These are phyloP conservation scores for Timandra comae DNA, from an alignment of 2,888 invertebrate species.

Conservation along the genomic window DNA sequence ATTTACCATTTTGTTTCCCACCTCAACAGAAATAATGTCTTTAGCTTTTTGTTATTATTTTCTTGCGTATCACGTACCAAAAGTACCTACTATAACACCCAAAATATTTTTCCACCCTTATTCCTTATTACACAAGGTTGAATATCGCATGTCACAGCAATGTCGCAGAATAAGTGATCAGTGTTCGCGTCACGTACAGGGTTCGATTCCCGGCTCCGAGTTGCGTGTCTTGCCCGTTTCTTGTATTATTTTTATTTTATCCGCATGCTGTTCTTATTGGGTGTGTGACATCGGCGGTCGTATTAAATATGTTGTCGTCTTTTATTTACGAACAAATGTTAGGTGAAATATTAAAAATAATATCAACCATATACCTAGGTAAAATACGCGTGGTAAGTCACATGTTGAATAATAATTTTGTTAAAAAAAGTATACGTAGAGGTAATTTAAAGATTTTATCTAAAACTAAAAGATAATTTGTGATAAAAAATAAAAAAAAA, in stretches of 20 bases:
- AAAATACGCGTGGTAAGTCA: too few relatives aligned
- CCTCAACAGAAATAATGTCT: slow-evolving; percentile 29
- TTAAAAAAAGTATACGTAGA: too few relatives aligned
- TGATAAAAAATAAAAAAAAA: too few relatives aligned
- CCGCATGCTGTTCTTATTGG: slow-evolving; percentile 62
- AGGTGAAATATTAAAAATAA: too few relatives aligned
- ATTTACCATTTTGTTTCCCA: slow-evolving; percentile 33
- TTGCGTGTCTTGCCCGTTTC: slow-evolving; percentile 49
- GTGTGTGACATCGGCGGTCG: slow-evolving; percentile 42
- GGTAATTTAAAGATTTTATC: too few relatives aligned
- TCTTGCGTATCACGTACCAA: slow-evolving; percentile 48
- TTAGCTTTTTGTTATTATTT: slow-evolving; percentile 42
- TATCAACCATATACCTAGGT: too few relatives aligned
- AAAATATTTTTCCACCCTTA: too few relatives aligned
- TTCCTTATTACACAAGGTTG: slow-evolving; percentile 25
- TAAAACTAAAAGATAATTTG: too few relatives aligned
- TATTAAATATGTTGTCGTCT: slow-evolving; percentile 14
- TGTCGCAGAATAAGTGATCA: slow-evolving; percentile 42
- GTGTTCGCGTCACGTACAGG: slow-evolving; percentile 59
- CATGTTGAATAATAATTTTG: too few relatives aligned
- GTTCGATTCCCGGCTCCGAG: slow-evolving; percentile 46
- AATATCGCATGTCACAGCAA: slow-evolving; percentile 24
- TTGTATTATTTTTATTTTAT: slow-evolving; percentile 63
- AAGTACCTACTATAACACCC: too few relatives aligned
- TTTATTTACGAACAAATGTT: too few relatives aligned